Percentiles rank a stretch among this genome's conserved stretches.
These are phyloP conservation scores for Metaphire vulgaris DNA, from an alignment of 1,140 invertebrate genomes.

Conservation along the genomic window DNA sequence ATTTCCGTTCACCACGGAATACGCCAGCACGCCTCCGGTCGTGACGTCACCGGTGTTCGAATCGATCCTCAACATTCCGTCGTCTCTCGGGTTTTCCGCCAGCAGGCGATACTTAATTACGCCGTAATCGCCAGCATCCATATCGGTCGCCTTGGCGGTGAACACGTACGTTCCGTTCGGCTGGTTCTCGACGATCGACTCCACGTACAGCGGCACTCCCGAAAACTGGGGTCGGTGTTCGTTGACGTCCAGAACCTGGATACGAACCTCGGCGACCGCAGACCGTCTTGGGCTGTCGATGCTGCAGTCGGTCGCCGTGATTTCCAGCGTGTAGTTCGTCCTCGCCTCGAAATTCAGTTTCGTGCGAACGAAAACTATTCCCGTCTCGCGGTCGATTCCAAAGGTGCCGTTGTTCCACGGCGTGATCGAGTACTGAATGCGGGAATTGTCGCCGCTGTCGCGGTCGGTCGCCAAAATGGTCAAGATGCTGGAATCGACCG, in stretches of 20 bases:
- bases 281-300: slow-evolving; percentile 75
- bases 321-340: slow-evolving; percentile 70
- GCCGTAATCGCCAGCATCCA: slow-evolving; percentile 74
- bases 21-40: slow-evolving; percentile 59
- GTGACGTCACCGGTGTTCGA: slow-evolving; percentile 54
- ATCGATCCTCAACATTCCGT: slow-evolving; percentile 34
- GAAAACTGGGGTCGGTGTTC: slow-evolving; percentile 51
- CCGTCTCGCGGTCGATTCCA: slow-evolving; percentile 72
- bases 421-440: slow-evolving; percentile 83
- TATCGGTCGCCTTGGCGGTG: slow-evolving; percentile 77
- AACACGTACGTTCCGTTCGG: slow-evolving; percentile 71
- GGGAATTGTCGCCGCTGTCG: slow-evolving; percentile 65
- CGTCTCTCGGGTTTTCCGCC: slow-evolving; percentile 38
- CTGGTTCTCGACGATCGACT: slow-evolving; percentile 78
- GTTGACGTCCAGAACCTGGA: slow-evolving; percentile 54
- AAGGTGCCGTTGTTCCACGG: slow-evolving; percentile 73
- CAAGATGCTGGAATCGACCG: neutral
- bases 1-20: slow-evolving; percentile 57
- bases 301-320: slow-evolving; percentile 85
- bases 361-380: slow-evolving; percentile 64
- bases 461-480: slow-evolving; percentile 6
- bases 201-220: slow-evolving; percentile 51
- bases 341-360: slow-evolving; percentile 63
- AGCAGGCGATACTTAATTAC: slow-evolving; percentile 77
- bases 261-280: slow-evolving; percentile 74